Evolutionary conservation across 2,888 invertebrate genomes (phyloP), one percentile per base, ranked within the genome.

Genomic region (Atrina japonica): DNA sequence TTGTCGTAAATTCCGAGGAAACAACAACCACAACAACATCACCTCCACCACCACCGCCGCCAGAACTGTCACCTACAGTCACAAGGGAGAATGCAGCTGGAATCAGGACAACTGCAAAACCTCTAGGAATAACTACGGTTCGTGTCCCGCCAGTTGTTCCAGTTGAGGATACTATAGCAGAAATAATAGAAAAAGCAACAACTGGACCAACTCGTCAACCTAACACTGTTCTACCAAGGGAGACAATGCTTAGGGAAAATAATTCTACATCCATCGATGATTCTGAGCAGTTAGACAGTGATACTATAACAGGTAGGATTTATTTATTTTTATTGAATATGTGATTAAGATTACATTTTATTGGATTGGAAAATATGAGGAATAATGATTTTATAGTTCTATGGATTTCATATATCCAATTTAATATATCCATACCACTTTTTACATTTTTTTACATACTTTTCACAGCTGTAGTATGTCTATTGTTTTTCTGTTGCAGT

Each of bases 401-500:
- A n/a, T n/a, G n/a, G n/a, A n/a, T n/a, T n/a, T n/a, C n/a, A n/a
- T n/a, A n/a, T n/a, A n/a, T n/a, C n/a, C n/a, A n/a, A n/a, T n/a
- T n/a, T n/a, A n/a, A n/a, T n/a, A n/a, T n/a, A n/a, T n/a, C n/a
- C n/a, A n/a, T n/a, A n/a, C n/a, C n/a, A n/a, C n/a, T n/a, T n/a
- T n/a, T n/a, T n/a, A n/a, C n/a, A n/a, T n/a, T n/a, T n/a, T n/a
- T n/a, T n/a, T n/a, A n/a, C n/a, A n/a, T n/a, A n/a, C n/a, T n/a
- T n/a, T n/a, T n/a, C n/a, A n/a, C n/a, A n/a, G n/a, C n/a, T n/a
- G n/a, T n/a, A n/a, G n/a, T n/a, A n/a, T n/a, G n/a, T n/a, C n/a
- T n/a, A n/a, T 5, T 35, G n/a, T 35, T 45, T 35, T 35, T 35
- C 52, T 0, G 29, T 67, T 67, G 40, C 60, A 67, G 67, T 67